A percentile compares a stretch with the other conserved stretches of the same genome.
Conservation (phyloP, 1,140 invertebrate genomes). For the Anastatus disparis region DNA sequence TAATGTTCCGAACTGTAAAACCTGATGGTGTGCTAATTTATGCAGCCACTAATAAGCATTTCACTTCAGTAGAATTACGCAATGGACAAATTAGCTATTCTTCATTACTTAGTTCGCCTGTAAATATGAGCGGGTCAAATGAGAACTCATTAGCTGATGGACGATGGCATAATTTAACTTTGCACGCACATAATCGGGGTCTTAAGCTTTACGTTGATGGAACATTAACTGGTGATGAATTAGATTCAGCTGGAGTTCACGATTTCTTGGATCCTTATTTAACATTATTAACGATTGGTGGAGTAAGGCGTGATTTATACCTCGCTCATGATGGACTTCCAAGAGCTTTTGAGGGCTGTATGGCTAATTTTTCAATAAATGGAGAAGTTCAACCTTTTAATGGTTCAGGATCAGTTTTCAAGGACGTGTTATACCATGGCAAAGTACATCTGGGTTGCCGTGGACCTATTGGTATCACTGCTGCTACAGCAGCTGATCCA, state of each 20-base stretch:
- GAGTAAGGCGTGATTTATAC: slow-evolving; percentile 70
- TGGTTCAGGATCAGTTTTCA: slow-evolving; percentile 84
- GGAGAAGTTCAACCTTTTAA: slow-evolving; percentile 89
- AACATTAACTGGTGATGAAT: slow-evolving; percentile 79
- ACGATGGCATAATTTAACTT: slow-evolving; percentile 85
- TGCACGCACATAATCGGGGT: slow-evolving; percentile 75
- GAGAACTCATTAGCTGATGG: slow-evolving; percentile 77
- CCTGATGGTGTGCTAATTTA: slow-evolving; percentile 83
- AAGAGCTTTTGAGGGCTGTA: slow-evolving; percentile 84
- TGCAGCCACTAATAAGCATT: slow-evolving; percentile 87
- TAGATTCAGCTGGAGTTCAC: slow-evolving; percentile 85
- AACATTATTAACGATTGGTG: slow-evolving; percentile 81
- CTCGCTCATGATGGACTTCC: slow-evolving; percentile 64
- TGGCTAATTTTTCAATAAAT: slow-evolving; percentile 90
- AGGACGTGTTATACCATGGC: slow-evolving; percentile 74
- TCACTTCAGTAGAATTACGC: slow-evolving; percentile 78
- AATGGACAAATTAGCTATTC: slow-evolving; percentile 79
- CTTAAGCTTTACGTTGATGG: slow-evolving; percentile 79
- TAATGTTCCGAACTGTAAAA: slow-evolving; percentile 85
- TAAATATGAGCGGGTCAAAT: slow-evolving; percentile 81
- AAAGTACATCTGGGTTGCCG: slow-evolving; percentile 77
- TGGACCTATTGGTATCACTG: slow-evolving; percentile 77
- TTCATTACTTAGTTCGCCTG: slow-evolving; percentile 78
- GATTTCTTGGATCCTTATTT: slow-evolving; percentile 92
- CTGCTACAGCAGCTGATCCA: slow-evolving; percentile 83